Evolutionary conservation across 2,888 invertebrate species (phyloP).

Genomic region (Archaeoteleia sp.): DNA sequence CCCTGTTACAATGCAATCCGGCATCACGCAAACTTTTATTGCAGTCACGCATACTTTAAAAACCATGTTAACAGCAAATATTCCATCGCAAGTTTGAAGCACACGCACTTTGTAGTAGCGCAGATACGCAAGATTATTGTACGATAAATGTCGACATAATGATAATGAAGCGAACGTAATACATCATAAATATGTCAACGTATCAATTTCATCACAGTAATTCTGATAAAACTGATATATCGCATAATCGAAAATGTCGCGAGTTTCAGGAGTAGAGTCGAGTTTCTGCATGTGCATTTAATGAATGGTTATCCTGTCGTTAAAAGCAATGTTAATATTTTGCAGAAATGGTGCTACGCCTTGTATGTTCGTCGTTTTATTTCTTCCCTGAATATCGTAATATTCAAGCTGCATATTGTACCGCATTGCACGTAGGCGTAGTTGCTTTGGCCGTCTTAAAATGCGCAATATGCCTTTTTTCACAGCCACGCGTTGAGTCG

Average conservation of each 20-base stretch:
- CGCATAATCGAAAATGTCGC: not conserved
- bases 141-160: slow-evolving; percentile 42
- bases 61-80: slow-evolving; percentile 36
- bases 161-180: slow-evolving; percentile 36
- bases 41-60: slow-evolving; percentile 41
- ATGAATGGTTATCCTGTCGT: slow-evolving; percentile 11
- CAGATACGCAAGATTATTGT: slow-evolving; percentile 38
- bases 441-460: slow-evolving; percentile 25
- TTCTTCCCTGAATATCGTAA: slow-evolving; percentile 18
- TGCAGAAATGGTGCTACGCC: not conserved
- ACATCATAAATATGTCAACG: slow-evolving; percentile 34
- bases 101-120: slow-evolving; percentile 10
- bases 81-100: slow-evolving; percentile 19
- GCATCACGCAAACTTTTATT: slow-evolving; percentile 35
- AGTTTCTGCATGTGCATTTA: slow-evolving; percentile 4
- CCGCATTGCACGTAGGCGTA: slow-evolving; percentile 31
- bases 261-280: not conserved
- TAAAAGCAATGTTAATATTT: slow-evolving; percentile 15
- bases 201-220: slow-evolving; percentile 6
- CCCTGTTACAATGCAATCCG: slow-evolving; percentile 30
- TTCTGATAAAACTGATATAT: slow-evolving; percentile 1
- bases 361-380: slow-evolving; percentile 15
- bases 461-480: slow-evolving; percentile 39
- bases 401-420: slow-evolving; percentile 6
- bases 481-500: slow-evolving; percentile 36